Conservation (phyloP, 2,113 vertebrate genomes). For the Lycaon pictus region DNA sequence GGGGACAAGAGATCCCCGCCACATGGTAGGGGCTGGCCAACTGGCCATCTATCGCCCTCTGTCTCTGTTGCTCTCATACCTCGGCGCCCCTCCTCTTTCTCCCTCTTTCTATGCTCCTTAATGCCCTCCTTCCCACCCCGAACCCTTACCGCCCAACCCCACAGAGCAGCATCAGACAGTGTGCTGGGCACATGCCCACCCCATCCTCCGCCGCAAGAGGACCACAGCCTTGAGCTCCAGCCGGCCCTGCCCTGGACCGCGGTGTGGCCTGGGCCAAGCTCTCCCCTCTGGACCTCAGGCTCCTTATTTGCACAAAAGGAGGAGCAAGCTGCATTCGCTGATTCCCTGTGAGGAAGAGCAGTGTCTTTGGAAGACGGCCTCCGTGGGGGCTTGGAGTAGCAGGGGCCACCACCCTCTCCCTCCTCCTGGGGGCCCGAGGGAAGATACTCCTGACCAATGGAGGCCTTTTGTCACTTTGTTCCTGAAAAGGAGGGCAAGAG, state of each 20-base stretch:
- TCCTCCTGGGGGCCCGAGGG: neutral
- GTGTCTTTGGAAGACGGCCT: neutral
- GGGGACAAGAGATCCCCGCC: no score
- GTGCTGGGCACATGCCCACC: neutral
- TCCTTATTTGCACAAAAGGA: neutral
- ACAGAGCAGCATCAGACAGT: no score
- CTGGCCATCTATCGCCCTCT: neutral
- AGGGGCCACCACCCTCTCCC: neutral
- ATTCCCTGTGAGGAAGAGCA: neutral
- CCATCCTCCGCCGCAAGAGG: neutral
- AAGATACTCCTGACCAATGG: neutral
- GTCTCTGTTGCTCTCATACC: neutral
- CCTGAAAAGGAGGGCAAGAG: neutral
- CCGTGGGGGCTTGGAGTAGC: rapidly evolving
- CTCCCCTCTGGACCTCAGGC: neutral
- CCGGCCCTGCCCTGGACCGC: neutral
- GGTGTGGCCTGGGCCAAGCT: neutral
- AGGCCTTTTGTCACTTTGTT: neutral
- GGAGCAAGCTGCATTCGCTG: neutral
- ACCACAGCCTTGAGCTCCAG: neutral
- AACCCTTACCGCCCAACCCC: no score
- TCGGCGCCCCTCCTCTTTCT: neutral
- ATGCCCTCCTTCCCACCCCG: neutral
- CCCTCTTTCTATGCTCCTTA: neutral
- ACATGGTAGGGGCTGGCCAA: neutral